Evolutionary conservation across 2,888 invertebrate genomes (phyloP), one percentile per base, ranked within the genome.

Genomic region (Campopleginae sp.): DNA sequence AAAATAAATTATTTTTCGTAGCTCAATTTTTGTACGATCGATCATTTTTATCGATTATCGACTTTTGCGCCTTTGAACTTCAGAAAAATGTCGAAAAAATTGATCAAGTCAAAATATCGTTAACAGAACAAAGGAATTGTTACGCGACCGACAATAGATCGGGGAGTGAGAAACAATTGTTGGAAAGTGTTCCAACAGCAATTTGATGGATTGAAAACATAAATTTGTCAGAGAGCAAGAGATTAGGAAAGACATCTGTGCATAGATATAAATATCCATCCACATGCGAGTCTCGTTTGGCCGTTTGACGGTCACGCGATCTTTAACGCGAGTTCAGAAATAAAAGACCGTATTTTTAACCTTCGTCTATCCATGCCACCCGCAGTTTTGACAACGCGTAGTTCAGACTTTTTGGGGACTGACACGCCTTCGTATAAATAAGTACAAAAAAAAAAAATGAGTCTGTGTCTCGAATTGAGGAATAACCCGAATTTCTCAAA

Each of bases 311-410:
- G 86, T 85, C 85, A 87, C 85, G 87, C 84, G 86, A 86, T 78
- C 80, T 83, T 85, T 83, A 63, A 76, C 79, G 80, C 66, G 71
- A 63, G 54, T 80, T 71, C 84, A 72, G 72, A 85, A 87, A 85
- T 85, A 87, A 86, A 86, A 86, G 63, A 38, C 75, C 78, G 66
- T 87, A 87, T 86, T 87, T 87, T 87, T 86, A 87, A 87, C 82
- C 85, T 68, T 58, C 61, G 46, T 75, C 81, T 51, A 44, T 70
- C n/a, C 23, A 44, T 51, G 27, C 75, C 68, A 81, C 74, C 84
- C 84, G 68, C 48, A 12, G 46, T n/a, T 78, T 65, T 48, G 66
- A 38, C 42, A 61, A 61, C 74, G 44, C 58, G 27, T 27, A 1
- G 27, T 38, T 23, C 42, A 54, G 17, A 27, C 74, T 10, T 61